Evolutionary conservation across 2,113 vertebrate species (phyloP), one percentile per base, ranked within the genome.

Genomic region (Ceyx margarethae): DNA sequence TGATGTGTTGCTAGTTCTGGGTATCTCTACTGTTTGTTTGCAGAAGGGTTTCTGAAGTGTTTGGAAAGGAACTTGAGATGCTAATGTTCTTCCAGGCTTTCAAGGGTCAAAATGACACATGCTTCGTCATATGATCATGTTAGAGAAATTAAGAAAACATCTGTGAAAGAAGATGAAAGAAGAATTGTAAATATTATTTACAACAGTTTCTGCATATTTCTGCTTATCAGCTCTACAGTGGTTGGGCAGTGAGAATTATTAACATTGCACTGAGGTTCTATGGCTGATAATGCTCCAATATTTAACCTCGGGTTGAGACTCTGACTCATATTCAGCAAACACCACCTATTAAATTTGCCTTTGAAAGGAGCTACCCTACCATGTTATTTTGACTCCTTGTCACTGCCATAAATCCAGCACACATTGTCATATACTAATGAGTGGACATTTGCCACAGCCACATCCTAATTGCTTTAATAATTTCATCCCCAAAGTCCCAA

Each of bases 311-410:
- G 50, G 50, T 43, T 79, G 35, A 82, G 37, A 43, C 40, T 77
- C 68, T 93, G 91, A 94, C 85, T 92, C 91, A 94, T 35, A 57
- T 58, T 87, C 75, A 43, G 51, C 42, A 58, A 91, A 80, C 40
- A 58, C 50, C 85, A 92, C 51, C 85, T 93, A 79, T 62, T 80
- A 89, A 91, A 85, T 71, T 64, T 89, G 85, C 76, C 85, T 89
- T 95, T 95, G 93, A 95, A 95, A 91, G 33, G 81, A 95, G 46
- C 37, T 74, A 87, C 68, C 43, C 85, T 91, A 82, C 75, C 37
- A 1, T 94, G 90, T 50, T 80, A 82, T 87, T 94, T 68, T 90
- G 72, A 87, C 78, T 91, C 75, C 87, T 89, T 73, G 72, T 28
- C 78, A 62, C 64, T 45, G 28, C 31, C 87, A 74, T 91, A 92